Conservation (phyloP, 2,888 invertebrate species). For the Scaeva pyrastri region DNA sequence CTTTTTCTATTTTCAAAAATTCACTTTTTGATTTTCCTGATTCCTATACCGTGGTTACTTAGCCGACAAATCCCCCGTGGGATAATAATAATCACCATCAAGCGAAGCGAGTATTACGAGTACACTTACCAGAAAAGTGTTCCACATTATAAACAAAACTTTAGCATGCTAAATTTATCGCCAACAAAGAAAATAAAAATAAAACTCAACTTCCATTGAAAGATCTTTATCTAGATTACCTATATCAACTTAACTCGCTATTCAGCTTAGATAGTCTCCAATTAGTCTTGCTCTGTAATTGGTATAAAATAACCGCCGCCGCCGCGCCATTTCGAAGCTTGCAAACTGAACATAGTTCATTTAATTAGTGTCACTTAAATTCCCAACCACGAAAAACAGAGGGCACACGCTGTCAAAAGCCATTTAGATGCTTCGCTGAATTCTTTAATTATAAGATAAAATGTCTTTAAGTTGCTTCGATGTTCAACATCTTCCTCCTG, state of each 20-base stretch:
- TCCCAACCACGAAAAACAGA: background rate
- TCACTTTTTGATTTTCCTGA: no score
- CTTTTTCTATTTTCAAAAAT: no score
- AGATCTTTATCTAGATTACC: slow-evolving; percentile 34
- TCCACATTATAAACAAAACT: slow-evolving; percentile 30
- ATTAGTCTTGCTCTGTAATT: slow-evolving; percentile 27
- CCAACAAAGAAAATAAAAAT: background rate
- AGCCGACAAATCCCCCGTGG: background rate
- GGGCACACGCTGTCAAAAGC: slow-evolving; percentile 15
- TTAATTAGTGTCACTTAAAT: slow-evolving; percentile 61
- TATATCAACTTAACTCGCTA: background rate
- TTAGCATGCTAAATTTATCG: background rate
- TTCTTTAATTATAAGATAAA: slow-evolving; percentile 40
- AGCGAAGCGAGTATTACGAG: no score
- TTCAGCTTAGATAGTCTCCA: slow-evolving; percentile 8
- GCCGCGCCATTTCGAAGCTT: background rate
- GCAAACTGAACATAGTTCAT: slow-evolving; percentile 43
- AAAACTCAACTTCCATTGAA: slow-evolving; percentile 10
- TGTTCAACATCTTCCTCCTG: slow-evolving; percentile 20
- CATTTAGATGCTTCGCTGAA: slow-evolving; percentile 58
- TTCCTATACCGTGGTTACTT: no score
- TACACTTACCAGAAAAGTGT: slow-evolving; percentile 40
- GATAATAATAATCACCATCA: background rate
- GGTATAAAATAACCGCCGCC: background rate
- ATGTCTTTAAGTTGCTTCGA: slow-evolving; percentile 24